Evolutionary conservation across 1,140 invertebrate genomes (phyloP), one percentile per base, ranked within the genome.

Genomic region (Bombus haemorrhoidalis): DNA sequence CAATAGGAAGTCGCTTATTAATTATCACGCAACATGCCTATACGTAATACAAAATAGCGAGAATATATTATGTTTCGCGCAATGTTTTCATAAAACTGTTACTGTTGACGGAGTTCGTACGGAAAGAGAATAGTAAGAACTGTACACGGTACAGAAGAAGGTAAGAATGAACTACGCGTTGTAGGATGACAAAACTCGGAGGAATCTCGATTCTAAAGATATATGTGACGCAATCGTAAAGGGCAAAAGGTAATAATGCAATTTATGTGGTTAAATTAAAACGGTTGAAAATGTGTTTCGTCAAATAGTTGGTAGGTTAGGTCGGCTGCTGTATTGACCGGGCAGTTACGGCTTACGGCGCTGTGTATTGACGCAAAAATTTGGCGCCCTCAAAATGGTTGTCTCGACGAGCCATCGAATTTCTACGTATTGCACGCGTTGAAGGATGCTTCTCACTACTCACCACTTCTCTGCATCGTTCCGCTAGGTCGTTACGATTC

Each of bases 381-480:
- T 93, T 90, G 92, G 90, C 90, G 92, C 91, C 87, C 79, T 89
- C 90, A 93, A 93, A 92, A 91, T 91, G 92, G 92, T 90, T 89
- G 91, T 87, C 90, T 74, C 43, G 43, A 72, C 83, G 53, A 57
- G 22, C 53, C 68, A 72, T 71, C 68, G 77, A 80, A 32, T 80
- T 62, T 73, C 34, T 62, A 80, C 22, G 18, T 43, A 25, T 57
- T 22, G 2, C 32, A 43, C 6, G 4, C 25, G 62, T 18, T 12
- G 39, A 39, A 47, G 28, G 25, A 22, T 66, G 12, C 32, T 37
- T 43, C 59, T 69, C 53, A 41, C 47, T 41, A 86, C 93, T 92
- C 81, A 93, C 93, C 91, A 91, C 88, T 93, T 91, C 89, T 89
- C 87, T 93, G 93, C 93, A 93, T 93, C 73, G 73, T 93, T 91